phyloP scores from a whole-genome alignment of 1,140 invertebrate genomes.

The Prorops nasuta region DNA sequence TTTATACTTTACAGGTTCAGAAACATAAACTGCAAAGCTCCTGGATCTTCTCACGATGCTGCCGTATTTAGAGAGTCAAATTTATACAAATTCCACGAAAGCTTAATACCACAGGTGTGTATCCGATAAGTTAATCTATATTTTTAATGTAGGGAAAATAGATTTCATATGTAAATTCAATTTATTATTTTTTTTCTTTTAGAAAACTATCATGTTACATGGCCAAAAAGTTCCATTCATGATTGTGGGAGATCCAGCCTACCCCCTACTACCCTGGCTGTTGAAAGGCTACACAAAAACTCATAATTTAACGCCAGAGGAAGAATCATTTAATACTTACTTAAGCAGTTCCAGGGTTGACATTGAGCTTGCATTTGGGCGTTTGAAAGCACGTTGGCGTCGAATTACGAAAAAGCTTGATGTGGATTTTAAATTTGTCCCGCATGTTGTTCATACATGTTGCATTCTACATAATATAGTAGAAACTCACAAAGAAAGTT shows the following conservation, averaged over 20 bases:
- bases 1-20: slow-evolving; percentile 14
- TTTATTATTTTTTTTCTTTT: neutral
- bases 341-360: slow-evolving; percentile 27
- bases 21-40: slow-evolving; percentile 15
- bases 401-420: slow-evolving; percentile 23
- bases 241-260: too few relatives aligned
- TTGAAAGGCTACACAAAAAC: slow-evolving; percentile 36
- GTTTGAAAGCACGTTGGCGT: too few relatives aligned
- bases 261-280: slow-evolving; percentile 36
- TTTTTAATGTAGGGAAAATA: neutral
- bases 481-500: too few relatives aligned
- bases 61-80: slow-evolving; percentile 17
- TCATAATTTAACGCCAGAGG: slow-evolving; percentile 27
- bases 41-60: slow-evolving; percentile 22
- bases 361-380: slow-evolving; percentile 44
- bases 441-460: slow-evolving; percentile 19
- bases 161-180: neutral
- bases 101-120: slow-evolving; percentile 13
- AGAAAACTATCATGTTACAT: neutral
- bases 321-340: too few relatives aligned
- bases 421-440: slow-evolving; percentile 24
- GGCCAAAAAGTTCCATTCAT: neutral
- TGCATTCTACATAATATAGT: too few relatives aligned
- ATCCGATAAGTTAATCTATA: neutral
- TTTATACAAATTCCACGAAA: slow-evolving; percentile 15